These are phyloP conservation scores for Peucedramus taeniatus DNA, from an alignment of 2,113 vertebrate genomes.

Conservation along the genomic window DNA sequence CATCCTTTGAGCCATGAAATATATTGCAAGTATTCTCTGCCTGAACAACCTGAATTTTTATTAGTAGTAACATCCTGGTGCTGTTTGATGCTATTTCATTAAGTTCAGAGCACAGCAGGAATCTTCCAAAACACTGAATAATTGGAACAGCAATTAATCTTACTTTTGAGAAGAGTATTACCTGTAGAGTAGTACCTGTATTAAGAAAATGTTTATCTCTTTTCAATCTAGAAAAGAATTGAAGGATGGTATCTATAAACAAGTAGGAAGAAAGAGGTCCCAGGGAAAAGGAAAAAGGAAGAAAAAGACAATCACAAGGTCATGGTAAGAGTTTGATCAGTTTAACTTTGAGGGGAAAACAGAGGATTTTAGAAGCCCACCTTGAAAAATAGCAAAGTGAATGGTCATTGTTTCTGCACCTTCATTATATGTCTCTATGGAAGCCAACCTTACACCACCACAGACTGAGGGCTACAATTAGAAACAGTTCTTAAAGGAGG, in stretches of 20 bases:
- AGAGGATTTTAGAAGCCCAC: background rate
- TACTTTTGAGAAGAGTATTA: background rate
- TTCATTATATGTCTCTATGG: accelerated
- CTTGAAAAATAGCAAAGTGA: background rate
- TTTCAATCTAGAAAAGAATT: background rate
- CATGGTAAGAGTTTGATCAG: background rate
- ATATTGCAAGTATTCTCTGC: background rate
- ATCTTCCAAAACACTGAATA: background rate
- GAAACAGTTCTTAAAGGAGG: background rate
- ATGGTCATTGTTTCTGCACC: background rate
- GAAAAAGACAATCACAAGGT: background rate
- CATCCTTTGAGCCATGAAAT: background rate
- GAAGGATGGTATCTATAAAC: background rate
- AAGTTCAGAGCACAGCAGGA: background rate
- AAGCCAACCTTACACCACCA: background rate
- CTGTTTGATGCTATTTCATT: background rate
- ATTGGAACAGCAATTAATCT: background rate
- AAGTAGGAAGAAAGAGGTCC: background rate
- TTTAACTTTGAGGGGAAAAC: background rate
- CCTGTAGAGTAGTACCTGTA: background rate
- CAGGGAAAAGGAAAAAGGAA: background rate
- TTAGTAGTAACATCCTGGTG: background rate
- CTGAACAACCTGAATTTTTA: background rate
- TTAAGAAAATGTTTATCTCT: background rate
- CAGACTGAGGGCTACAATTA: background rate